Base-by-base conservation (phyloP, 2,113 vertebrate species). In the Peromyscus leucopus region DNA sequence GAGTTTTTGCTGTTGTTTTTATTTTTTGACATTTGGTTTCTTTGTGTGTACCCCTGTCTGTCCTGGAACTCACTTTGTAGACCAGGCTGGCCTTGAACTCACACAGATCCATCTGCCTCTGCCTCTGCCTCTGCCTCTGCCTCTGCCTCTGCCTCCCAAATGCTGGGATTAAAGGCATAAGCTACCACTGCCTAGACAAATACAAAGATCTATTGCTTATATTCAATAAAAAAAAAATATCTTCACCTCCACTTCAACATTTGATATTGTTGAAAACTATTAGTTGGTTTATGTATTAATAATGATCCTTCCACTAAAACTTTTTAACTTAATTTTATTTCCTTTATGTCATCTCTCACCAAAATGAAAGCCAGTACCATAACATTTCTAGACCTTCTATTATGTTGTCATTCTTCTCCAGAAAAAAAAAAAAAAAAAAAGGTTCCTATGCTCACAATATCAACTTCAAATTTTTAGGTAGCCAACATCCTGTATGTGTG, bases 391-490 rank as follows among this genome's bases (percentile, higher is more conserved):
- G 7, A 28, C 57, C 48, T 84, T 93, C 31, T 26, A 31, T 83
- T 83, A 59, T 36, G 67, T 79, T 78, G 67, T 88, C 22, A 79
- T 75, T 79, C 63, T 88, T 83, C 10, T 46, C 92, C 24, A 80
- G 48, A 93, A 92, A 89, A 95, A 95, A 51, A 84, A 76, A 95
- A 46, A 46, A 46, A 92, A 89, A 95, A 95, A 51, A 84, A 76
- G 94, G 24, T 42, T 83, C 88, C 67, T 28, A 39, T 22, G 79
- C 46, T 89, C 4, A 65, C n/a, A 42, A 96, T 3, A 85, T 69
- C 48, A 69, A 67, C 24, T 36, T 51, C 17, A 80, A 79, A 79
- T 79, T 33, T 94, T 85, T 69, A 61, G 9, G 7, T 71, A 83
- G 28, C 2, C 63, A 24, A 33, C 16, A 72, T n/a, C 46, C 21